A percentile compares a stretch with the other conserved stretches of the same genome.
These are phyloP conservation scores for Lamellibrachia columna DNA, from an alignment of 2,888 invertebrate genomes.

Conservation along the genomic window DNA sequence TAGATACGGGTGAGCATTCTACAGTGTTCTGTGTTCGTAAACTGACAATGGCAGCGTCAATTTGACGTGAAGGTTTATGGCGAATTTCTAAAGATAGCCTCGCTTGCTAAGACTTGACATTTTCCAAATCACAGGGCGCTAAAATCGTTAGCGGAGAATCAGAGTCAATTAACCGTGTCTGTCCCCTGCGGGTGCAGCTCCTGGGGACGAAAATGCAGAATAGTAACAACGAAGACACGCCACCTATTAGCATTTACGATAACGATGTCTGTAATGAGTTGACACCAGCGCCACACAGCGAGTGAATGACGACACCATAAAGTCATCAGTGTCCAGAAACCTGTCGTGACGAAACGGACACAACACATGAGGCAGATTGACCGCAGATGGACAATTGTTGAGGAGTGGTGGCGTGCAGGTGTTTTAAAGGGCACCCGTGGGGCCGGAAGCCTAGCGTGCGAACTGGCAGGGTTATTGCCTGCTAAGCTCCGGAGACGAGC, in stretches of 20 bases:
- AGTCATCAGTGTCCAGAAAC: neutral
- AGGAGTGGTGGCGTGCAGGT: neutral
- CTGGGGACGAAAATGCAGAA: neutral
- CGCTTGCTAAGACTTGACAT: neutral
- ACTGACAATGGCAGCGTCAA: too few species aligned
- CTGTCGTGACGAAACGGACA: neutral
- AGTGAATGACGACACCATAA: neutral
- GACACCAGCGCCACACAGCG: conserved; percentile 10
- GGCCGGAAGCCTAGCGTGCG: neutral
- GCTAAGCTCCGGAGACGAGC: neutral
- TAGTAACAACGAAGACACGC: neutral
- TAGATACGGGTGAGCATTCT: too few species aligned
- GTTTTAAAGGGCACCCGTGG: neutral
- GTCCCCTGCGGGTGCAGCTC: neutral
- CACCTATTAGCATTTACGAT: conserved; percentile 16
- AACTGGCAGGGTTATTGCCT: neutral
- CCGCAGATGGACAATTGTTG: conserved; percentile 1
- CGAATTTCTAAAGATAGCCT: too few species aligned
- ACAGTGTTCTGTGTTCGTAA: too few species aligned
- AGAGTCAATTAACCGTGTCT: neutral
- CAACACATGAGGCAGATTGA: neutral
- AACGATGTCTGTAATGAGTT: neutral
- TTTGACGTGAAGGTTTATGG: too few species aligned
- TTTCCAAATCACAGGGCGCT: neutral
- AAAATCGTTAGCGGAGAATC: neutral